Evolutionary conservation across 1,140 invertebrate genomes (phyloP).

Genomic region (Drosophila burlai): DNA sequence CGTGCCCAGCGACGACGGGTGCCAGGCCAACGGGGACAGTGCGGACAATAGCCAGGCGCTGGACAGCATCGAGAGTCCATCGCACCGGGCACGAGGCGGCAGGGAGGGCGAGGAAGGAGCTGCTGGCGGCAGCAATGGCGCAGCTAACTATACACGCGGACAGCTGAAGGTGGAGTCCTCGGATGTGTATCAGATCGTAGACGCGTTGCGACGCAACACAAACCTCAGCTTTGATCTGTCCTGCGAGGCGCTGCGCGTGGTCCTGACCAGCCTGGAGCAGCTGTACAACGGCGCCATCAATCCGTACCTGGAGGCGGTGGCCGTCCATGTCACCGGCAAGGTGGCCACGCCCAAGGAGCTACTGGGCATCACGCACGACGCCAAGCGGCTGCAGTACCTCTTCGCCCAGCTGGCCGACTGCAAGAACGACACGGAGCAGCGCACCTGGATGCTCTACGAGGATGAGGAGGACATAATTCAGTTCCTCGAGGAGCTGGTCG

Average conservation of each 20-base stretch:
- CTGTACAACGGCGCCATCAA: constrained; percentile 87
- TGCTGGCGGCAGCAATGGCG: constrained; percentile 5
- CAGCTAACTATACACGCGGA: constrained; percentile 5
- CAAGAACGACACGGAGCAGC: constrained; percentile 96
- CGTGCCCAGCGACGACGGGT: constrained; percentile 61
- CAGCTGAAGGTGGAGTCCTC: constrained; percentile 80
- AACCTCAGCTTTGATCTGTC: constrained; percentile 95
- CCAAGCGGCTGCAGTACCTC: constrained; percentile 91
- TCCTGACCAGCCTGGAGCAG: constrained; percentile 89
- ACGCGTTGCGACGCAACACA: constrained; percentile 92
- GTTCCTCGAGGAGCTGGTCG: constrained; percentile 93
- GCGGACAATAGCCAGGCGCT: constrained; percentile 78
- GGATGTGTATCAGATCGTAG: constrained; percentile 90
- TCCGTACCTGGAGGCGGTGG: constrained; percentile 86
- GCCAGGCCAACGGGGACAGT: constrained; percentile 53
- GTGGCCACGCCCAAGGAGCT: constrained; percentile 82
- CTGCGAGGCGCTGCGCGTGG: constrained; percentile 92
- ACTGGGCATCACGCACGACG: constrained; percentile 89
- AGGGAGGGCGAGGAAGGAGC: constrained; percentile 12
- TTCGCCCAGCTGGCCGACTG: constrained; percentile 93
- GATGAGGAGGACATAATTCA: constrained; percentile 94
- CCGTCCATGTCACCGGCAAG: constrained; percentile 82
- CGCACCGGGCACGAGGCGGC: constrained; percentile 45
- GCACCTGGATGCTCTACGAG: constrained; percentile 97
- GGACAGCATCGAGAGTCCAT: constrained; percentile 80